Evolutionary conservation across 2,113 vertebrate genomes (phyloP).

Genomic region (Stictonetta naevosa): DNA sequence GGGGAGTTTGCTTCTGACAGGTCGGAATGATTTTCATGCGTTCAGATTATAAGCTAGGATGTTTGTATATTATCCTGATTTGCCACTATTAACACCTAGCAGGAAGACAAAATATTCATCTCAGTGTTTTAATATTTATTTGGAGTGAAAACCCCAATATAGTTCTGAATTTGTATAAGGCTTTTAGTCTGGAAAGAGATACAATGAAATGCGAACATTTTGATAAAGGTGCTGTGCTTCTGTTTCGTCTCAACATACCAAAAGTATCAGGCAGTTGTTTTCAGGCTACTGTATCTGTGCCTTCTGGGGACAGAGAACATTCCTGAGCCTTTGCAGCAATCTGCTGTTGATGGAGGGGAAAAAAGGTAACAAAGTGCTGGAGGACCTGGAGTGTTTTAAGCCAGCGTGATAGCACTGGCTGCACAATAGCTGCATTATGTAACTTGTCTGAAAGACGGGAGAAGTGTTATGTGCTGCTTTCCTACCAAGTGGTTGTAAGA

Average conservation of each 20-base stretch:
- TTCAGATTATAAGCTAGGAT: background rate
- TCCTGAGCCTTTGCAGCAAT: background rate
- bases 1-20: background rate
- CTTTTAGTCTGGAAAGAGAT: background rate
- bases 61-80: background rate
- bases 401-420: background rate
- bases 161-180: rapidly evolving
- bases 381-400: slow-evolving; percentile 1
- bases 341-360: background rate
- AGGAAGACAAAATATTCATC: background rate
- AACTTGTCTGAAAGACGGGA: background rate
- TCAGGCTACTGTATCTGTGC: background rate
- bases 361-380: background rate
- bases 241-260: background rate
- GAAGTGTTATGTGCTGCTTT: background rate
- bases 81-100: background rate
- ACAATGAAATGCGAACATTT: rapidly evolving
- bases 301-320: background rate
- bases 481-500: background rate
- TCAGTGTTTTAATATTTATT: background rate
- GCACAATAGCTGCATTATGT: background rate
- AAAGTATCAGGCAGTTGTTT: background rate
- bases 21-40: background rate
- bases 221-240: rapidly evolving
- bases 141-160: background rate